Evolutionary conservation across 2,888 invertebrate species (phyloP).

Genomic region (Neoascia interrupta): DNA sequence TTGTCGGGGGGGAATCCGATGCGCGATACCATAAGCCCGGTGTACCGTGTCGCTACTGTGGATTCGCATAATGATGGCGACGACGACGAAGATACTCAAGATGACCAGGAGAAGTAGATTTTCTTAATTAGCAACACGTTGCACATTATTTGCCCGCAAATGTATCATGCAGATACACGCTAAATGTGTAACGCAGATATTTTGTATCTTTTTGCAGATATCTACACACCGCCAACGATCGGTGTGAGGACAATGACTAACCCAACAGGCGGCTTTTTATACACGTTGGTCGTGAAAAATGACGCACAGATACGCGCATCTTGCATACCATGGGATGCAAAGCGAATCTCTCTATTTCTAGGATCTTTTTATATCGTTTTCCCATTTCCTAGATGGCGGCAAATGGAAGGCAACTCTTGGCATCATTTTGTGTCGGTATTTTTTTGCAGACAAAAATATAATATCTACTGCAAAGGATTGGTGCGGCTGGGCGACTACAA

Average conservation of each 20-base stretch:
- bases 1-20: conserved; percentile 45
- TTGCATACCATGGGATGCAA: conserved; percentile 19
- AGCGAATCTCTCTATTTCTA: conserved; percentile 18
- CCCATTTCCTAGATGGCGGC: conserved; percentile 13
- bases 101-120: conserved; percentile 60
- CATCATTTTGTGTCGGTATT: conserved; percentile 43
- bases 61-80: conserved; percentile 8
- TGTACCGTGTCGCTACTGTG: conserved; percentile 34
- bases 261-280: conserved; percentile 31
- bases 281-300: conserved; percentile 24
- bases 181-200: conserved; percentile 18
- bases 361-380: conserved; percentile 30
- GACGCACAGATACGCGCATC: background rate
- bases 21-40: conserved; percentile 6
- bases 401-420: conserved; percentile 38
- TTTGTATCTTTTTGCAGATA: conserved; percentile 40
- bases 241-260: conserved; percentile 1
- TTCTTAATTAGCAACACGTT: conserved; percentile 68
- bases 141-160: conserved; percentile 44
- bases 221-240: conserved; percentile 42
- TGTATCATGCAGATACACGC: conserved; percentile 25
- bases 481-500: conserved; percentile 53
- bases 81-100: conserved; percentile 11
- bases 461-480: conserved; percentile 56
- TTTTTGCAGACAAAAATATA: conserved; percentile 16